A percentile compares a stretch with the other conserved stretches of the same genome.
These are phyloP conservation scores for Frankliniella intonsa DNA, from an alignment of 2,888 invertebrate species.

Conservation along the genomic window DNA sequence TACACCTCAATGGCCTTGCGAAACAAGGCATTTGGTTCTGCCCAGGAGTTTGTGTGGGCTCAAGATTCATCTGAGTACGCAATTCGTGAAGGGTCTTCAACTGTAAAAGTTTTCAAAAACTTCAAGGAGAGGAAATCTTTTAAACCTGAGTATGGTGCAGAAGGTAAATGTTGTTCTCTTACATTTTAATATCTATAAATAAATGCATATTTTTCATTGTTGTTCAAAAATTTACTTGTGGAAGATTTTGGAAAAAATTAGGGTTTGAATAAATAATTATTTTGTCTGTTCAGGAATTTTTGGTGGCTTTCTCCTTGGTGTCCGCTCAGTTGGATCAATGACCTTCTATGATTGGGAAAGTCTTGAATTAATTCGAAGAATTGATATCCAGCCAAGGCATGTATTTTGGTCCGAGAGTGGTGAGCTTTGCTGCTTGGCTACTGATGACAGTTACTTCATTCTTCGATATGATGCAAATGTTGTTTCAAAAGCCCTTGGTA, in stretches of 20 bases:
- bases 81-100: slow-evolving; percentile 81
- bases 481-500: slow-evolving; percentile 71
- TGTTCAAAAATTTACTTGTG: not conserved
- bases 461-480: slow-evolving; percentile 80
- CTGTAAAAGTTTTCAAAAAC: slow-evolving; percentile 92
- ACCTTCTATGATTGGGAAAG: slow-evolving; percentile 98
- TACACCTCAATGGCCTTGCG: slow-evolving; percentile 99
- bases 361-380: slow-evolving; percentile 83
- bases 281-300: slow-evolving; percentile 63
- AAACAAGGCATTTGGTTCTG: slow-evolving; percentile 97
- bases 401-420: slow-evolving; percentile 98
- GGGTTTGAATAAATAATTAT: not conserved
- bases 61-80: slow-evolving; percentile 91
- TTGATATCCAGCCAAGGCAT: slow-evolving; percentile 91
- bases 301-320: slow-evolving; percentile 85
- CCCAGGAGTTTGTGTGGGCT: slow-evolving; percentile 99
- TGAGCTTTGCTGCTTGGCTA: slow-evolving; percentile 85
- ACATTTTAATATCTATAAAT: slow-evolving; percentile 6
- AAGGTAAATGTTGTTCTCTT: slow-evolving; percentile 55
- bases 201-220: not conserved
- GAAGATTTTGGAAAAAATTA: not conserved
- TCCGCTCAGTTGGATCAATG: slow-evolving; percentile 85
- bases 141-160: slow-evolving; percentile 94
- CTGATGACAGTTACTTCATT: slow-evolving; percentile 93
- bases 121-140: slow-evolving; percentile 96